Evolutionary conservation across 2,888 invertebrate species (phyloP).

Genomic region (Notocelia uddmanniana): DNA sequence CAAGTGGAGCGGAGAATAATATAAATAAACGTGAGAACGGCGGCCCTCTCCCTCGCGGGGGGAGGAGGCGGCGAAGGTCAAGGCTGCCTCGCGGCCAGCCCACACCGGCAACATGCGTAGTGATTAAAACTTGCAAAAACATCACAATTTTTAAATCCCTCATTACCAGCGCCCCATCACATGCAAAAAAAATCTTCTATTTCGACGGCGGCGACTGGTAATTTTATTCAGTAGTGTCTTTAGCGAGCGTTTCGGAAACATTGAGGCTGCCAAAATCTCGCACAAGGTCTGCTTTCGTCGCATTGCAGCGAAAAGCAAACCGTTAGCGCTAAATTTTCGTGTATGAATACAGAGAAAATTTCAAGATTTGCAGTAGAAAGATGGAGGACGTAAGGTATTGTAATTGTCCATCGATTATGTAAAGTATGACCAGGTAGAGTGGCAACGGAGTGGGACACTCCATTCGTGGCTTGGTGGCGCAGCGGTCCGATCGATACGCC

Average conservation of each 20-base stretch:
- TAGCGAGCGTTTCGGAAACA: background rate
- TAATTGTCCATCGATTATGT: background rate
- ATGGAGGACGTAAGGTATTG: background rate
- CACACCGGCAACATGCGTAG: background rate
- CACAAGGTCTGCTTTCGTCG: slow-evolving; percentile 23
- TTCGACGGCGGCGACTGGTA: background rate
- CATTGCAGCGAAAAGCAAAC: slow-evolving; percentile 31
- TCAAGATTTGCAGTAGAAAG: background rate
- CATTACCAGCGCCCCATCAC: background rate
- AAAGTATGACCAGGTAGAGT: background rate
- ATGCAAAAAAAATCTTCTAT: background rate
- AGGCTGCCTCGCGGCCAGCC: slow-evolving; percentile 33
- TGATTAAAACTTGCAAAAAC: slow-evolving; percentile 8
- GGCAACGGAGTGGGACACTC: background rate
- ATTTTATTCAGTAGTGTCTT: slow-evolving; percentile 10
- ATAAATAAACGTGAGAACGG: slow-evolving; percentile 43
- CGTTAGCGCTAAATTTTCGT: slow-evolving; percentile 3
- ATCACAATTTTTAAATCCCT: background rate
- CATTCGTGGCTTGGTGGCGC: slow-evolving; percentile 10
- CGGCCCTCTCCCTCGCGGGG: slow-evolving; percentile 33
- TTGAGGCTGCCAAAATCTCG: slow-evolving; percentile 15
- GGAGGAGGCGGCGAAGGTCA: slow-evolving; percentile 38
- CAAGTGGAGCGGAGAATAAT: slow-evolving; percentile 41
- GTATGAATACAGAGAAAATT: background rate
- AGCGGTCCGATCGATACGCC: slow-evolving; percentile 17